Evolutionary conservation across 2,888 invertebrate species (phyloP).

Genomic region (Ochropacha duplaris): DNA sequence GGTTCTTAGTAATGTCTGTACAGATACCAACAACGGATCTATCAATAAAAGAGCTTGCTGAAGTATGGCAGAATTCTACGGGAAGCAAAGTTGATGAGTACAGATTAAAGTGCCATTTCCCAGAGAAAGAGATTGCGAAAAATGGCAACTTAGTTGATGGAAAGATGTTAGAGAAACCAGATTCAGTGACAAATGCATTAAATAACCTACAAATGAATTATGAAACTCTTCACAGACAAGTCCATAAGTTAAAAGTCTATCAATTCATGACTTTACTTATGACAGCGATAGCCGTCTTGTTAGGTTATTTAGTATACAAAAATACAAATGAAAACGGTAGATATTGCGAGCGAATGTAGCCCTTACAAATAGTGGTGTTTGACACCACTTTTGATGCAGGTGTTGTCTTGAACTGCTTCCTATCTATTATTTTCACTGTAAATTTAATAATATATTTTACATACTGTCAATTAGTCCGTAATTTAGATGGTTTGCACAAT

Average conservation of each 20-base stretch:
- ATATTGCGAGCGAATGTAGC: slow-evolving; percentile 71
- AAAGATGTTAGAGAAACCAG: slow-evolving; percentile 84
- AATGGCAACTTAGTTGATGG: slow-evolving; percentile 55
- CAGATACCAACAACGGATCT: slow-evolving; percentile 83
- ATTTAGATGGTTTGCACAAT: slow-evolving; percentile 11
- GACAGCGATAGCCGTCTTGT: slow-evolving; percentile 50
- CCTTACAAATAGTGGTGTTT: slow-evolving; percentile 54
- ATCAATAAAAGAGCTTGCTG: slow-evolving; percentile 84
- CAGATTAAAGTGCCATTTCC: slow-evolving; percentile 86
- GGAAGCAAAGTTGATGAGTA: slow-evolving; percentile 87
- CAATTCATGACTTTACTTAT: slow-evolving; percentile 60
- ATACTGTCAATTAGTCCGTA: slow-evolving; percentile 43
- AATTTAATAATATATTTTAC: slow-evolving; percentile 47
- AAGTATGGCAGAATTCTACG: slow-evolving; percentile 88
- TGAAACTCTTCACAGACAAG: slow-evolving; percentile 51
- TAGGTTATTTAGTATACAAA: slow-evolving; percentile 62
- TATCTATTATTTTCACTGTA: slow-evolving; percentile 35
- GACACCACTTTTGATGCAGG: slow-evolving; percentile 51
- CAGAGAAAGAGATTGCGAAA: slow-evolving; percentile 63
- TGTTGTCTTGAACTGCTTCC: slow-evolving; percentile 30
- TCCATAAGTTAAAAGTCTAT: slow-evolving; percentile 57
- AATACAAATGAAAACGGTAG: slow-evolving; percentile 47
- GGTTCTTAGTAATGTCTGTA: slow-evolving; percentile 94
- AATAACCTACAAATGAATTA: slow-evolving; percentile 64
- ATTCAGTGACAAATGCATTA: slow-evolving; percentile 88